Percentiles rank a stretch among this genome's conserved stretches.
Conservation (phyloP, 2,888 invertebrate genomes). For the Lochmaea crataegi region DNA sequence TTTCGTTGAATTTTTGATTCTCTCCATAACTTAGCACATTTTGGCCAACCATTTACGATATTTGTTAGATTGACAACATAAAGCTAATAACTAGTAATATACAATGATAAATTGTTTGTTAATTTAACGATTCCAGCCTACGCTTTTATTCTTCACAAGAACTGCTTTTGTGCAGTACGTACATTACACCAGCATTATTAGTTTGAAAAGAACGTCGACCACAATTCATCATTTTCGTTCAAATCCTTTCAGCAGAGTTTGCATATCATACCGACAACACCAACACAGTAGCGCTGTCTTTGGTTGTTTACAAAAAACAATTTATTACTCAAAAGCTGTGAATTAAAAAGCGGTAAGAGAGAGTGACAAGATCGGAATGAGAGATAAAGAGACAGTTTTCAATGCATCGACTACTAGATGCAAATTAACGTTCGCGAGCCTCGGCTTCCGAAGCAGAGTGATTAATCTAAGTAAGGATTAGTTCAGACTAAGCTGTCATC, state of each 20-base stretch:
- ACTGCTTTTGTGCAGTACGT: not conserved
- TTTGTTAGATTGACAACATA: not conserved
- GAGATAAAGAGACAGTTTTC: constrained; percentile 48
- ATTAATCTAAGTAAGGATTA: constrained; percentile 54
- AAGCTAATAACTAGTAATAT: not conserved
- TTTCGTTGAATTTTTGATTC: too few species aligned
- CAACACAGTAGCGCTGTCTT: constrained; percentile 17
- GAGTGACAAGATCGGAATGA: constrained; percentile 46
- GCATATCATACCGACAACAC: constrained; percentile 2
- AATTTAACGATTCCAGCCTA: not conserved
- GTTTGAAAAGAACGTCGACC: constrained; percentile 2
- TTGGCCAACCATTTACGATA: too few species aligned
- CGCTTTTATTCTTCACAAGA: not conserved
- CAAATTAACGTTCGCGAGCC: constrained; percentile 51
- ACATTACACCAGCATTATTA: not conserved
- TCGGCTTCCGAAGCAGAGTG: constrained; percentile 40
- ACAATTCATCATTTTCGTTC: constrained; percentile 23
- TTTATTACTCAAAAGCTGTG: constrained; percentile 36
- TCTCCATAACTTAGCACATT: too few species aligned
- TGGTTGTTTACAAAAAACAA: constrained; percentile 43
- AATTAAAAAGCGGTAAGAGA: constrained; percentile 42
- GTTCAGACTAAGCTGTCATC: constrained; percentile 50
- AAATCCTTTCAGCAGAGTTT: constrained; percentile 9
- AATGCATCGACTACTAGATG: constrained; percentile 52
- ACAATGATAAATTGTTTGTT: not conserved